A percentile compares a stretch with the other conserved stretches of the same genome.
These are phyloP conservation scores for Synergus itoensis DNA, from an alignment of 2,888 invertebrate species.

Conservation along the genomic window DNA sequence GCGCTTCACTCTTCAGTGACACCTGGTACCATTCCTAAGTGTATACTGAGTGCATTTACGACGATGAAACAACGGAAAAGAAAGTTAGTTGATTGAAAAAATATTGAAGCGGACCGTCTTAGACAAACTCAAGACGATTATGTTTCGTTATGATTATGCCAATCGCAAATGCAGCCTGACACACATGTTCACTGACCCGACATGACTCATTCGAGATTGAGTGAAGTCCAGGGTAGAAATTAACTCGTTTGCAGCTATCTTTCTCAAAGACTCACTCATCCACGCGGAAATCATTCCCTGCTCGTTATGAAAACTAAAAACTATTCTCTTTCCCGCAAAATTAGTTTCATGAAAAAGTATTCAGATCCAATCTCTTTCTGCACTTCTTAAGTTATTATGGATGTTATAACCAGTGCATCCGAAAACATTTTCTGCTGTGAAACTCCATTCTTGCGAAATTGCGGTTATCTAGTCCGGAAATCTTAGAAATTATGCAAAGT, in stretches of 20 bases:
- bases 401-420: too few relatives aligned
- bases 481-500: neutral
- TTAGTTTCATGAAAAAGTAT: neutral
- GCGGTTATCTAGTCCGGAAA: too few relatives aligned
- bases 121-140: slow-evolving; percentile 45
- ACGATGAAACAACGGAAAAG: slow-evolving; percentile 47
- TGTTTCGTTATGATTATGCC: slow-evolving; percentile 54
- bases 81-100: slow-evolving; percentile 58
- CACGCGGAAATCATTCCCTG: neutral
- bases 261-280: neutral
- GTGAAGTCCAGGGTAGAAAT: slow-evolving; percentile 17
- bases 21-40: neutral
- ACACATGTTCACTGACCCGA: slow-evolving; percentile 59
- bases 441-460: too few relatives aligned
- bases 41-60: neutral
- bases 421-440: too few relatives aligned
- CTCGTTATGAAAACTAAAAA: neutral
- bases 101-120: slow-evolving; percentile 44
- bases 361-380: neutral
- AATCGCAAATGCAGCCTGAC: slow-evolving; percentile 50
- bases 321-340: neutral
- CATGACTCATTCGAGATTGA: slow-evolving; percentile 56
- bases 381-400: neutral
- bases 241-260: slow-evolving; percentile 1
- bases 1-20: neutral